Conservation (phyloP, 2,113 vertebrate species). For the Atrichornis clamosus region DNA sequence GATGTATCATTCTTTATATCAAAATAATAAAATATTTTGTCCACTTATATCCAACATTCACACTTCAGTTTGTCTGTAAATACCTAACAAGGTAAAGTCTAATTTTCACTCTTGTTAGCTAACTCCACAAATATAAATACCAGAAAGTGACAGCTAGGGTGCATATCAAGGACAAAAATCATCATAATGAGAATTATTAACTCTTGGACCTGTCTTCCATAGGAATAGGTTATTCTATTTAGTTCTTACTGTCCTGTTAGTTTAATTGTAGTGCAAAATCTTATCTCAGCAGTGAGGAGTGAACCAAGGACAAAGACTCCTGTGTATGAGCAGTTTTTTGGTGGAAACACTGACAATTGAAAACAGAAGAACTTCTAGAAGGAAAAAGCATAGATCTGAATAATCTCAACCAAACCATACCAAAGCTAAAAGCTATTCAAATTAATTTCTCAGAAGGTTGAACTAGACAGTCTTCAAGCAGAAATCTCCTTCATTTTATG, state of each 20-base stretch:
- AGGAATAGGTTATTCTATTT: not conserved
- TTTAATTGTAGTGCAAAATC: not conserved
- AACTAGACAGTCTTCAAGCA: not conserved
- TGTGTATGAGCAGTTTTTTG: not conserved
- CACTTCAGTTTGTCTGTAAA: not conserved
- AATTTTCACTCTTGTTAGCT: not conserved
- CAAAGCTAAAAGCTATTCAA: not conserved
- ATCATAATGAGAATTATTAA: not conserved
- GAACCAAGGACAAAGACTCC: not conserved
- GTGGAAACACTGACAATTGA: not conserved
- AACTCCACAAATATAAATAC: not conserved
- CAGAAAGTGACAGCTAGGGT: not conserved
- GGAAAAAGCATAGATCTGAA: not conserved
- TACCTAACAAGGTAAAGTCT: not conserved
- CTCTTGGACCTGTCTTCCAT: not conserved
- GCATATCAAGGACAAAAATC: not conserved
- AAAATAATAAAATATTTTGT: not conserved
- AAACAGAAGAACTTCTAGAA: not conserved
- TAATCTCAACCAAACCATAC: not conserved
- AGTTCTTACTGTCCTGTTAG: not conserved
- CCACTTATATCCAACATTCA: not conserved
- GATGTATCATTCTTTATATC: not conserved
- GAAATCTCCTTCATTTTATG: not conserved
- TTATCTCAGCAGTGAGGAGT: not conserved
- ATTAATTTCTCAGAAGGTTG: not conserved